Evolutionary conservation across 1,140 invertebrate species (phyloP).

Genomic region (Saccostrea cuccullata): DNA sequence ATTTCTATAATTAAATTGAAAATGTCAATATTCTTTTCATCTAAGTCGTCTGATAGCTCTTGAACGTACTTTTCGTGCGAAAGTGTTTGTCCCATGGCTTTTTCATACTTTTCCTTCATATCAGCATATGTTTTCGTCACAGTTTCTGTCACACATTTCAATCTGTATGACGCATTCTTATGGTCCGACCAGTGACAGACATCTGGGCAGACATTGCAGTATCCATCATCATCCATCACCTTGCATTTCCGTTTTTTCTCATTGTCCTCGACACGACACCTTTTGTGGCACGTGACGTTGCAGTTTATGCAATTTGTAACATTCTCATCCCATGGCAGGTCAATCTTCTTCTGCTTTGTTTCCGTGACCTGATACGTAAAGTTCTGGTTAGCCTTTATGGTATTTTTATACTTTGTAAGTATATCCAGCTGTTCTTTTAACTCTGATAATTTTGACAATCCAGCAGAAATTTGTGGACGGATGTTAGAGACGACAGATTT

Average conservation of each 20-base stretch:
- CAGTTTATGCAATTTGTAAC: too few species aligned
- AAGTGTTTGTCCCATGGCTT: constrained; percentile 40
- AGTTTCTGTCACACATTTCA: background rate
- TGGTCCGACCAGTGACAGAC: too few species aligned
- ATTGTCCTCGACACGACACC: too few species aligned
- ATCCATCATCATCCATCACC: too few species aligned
- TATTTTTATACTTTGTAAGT: constrained; percentile 49
- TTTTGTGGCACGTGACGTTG: too few species aligned
- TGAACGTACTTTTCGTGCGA: constrained; percentile 45
- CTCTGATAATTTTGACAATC: constrained; percentile 44
- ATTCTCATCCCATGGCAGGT: too few species aligned
- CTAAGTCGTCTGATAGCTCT: constrained; percentile 45
- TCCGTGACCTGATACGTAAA: constrained; percentile 52
- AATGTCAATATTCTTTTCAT: constrained; percentile 18
- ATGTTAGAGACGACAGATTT: constrained; percentile 50
- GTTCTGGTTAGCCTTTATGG: constrained; percentile 59
- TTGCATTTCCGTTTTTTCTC: too few species aligned
- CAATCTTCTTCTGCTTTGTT: background rate
- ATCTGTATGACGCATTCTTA: too few species aligned
- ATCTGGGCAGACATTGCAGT: too few species aligned
- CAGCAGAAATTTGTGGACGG: constrained; percentile 46
- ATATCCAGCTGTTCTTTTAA: constrained; percentile 48
- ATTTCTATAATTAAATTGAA: constrained; percentile 24
- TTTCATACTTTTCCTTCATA: constrained; percentile 48
- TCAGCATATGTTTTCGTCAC: constrained; percentile 40